A percentile compares a stretch with the other conserved stretches of the same genome.
Conservation (phyloP, 2,888 invertebrate species). For the Megalurothrips usitatus region DNA sequence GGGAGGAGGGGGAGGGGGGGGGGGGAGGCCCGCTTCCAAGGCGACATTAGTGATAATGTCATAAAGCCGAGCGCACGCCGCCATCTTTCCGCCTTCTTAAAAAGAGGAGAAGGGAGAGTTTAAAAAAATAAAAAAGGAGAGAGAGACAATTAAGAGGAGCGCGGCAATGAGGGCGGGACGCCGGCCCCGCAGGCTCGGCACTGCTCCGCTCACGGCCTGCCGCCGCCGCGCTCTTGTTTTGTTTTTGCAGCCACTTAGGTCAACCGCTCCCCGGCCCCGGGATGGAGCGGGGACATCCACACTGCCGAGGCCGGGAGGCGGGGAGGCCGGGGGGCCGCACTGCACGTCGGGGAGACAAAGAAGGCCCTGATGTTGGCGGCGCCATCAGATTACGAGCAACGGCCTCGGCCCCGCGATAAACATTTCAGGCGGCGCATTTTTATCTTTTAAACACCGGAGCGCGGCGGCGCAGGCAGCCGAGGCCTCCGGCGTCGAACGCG, state of each 20-base stretch:
- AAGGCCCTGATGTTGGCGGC: not conserved
- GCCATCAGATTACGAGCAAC: not conserved
- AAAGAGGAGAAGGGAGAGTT: not conserved
- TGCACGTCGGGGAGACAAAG: not conserved
- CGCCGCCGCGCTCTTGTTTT: not conserved
- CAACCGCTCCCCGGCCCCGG: not conserved
- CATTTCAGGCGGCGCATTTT: no score
- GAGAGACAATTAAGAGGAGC: not conserved
- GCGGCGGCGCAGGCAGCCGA: no score
- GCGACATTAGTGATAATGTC: slow-evolving; percentile 6
- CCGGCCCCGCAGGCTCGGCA: not conserved
- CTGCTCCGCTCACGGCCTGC: not conserved
- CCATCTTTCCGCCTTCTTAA: slow-evolving; percentile 4
- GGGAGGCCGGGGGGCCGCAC: no score
- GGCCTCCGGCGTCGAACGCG: no score
- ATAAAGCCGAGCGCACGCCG: not conserved
- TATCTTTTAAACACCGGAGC: no score
- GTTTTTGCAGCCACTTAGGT: not conserved
- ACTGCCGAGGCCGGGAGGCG: no score
- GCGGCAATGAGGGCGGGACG: not conserved
- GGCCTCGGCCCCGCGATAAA: not conserved
- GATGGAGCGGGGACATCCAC: not conserved
- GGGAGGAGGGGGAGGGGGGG: no score
- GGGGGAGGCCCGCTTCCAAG: not conserved
- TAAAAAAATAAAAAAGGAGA: no score